Conservation (phyloP, 2,113 vertebrate species). For the Osmerus eperlanus region DNA sequence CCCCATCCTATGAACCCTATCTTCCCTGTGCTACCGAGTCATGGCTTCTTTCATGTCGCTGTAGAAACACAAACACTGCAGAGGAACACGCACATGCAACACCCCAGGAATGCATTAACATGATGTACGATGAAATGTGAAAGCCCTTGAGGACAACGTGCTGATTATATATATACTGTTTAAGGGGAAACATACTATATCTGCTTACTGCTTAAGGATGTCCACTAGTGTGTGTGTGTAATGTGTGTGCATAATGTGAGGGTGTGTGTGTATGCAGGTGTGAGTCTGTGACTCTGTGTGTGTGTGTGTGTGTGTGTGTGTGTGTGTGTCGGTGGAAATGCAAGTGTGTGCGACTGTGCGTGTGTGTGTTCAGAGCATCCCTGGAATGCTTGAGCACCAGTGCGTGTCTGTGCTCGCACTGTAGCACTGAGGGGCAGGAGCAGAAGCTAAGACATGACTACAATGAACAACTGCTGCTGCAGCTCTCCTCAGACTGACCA, state of each 20-base stretch:
- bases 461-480: no score
- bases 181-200: not conserved
- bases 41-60: no score
- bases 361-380: not conserved
- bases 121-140: slow-evolving; percentile 8
- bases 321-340: slow-evolving; percentile 1
- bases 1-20: no score
- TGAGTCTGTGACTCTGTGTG: no score
- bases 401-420: slow-evolving; percentile 45
- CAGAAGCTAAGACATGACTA: no score
- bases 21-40: no score
- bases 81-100: no score
- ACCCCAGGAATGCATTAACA: slow-evolving; percentile 10
- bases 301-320: not conserved
- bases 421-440: slow-evolving; percentile 6
- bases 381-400: slow-evolving; percentile 42
- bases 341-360: not conserved
- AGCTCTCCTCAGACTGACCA: no score
- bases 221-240: not conserved
- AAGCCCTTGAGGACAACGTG: slow-evolving; percentile 4
- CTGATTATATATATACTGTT: not conserved
- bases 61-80: not conserved
- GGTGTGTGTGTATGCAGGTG: not conserved
- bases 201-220: not conserved
- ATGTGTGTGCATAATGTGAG: not conserved